Conservation (phyloP, 1,140 invertebrate genomes). For the Eupeodes corollae region DNA sequence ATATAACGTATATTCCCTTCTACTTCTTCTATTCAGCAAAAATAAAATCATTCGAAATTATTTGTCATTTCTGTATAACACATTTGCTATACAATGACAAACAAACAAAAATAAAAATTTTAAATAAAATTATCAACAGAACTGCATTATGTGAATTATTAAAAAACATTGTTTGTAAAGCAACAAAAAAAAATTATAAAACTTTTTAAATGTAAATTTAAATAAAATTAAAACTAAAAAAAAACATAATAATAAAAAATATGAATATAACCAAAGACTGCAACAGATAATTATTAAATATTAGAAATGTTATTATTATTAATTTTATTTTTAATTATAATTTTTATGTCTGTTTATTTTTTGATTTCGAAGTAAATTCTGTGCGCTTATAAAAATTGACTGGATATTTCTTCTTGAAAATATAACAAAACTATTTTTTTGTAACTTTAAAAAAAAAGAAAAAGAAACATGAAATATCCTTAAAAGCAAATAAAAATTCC, state of each 20-base stretch:
- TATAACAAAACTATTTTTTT: neutral
- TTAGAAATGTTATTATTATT: constrained; percentile 35
- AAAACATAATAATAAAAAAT: constrained; percentile 4
- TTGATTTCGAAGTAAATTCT: too few species aligned
- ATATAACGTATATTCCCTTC: too few species aligned
- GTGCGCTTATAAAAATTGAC: too few species aligned
- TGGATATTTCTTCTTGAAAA: too few species aligned
- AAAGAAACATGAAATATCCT: neutral
- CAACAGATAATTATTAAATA: constrained; percentile 40
- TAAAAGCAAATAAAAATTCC: neutral
- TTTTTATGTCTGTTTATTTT: neutral
- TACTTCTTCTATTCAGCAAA: neutral
- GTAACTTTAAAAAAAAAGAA: too few species aligned
- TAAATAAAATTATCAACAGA: neutral
- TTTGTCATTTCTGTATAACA: neutral
- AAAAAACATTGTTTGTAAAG: constrained; percentile 1
- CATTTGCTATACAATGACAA: neutral
- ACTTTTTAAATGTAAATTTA: constrained; percentile 2
- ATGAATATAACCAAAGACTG: constrained; percentile 40
- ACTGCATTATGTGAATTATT: neutral
- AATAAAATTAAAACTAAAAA: constrained; percentile 9
- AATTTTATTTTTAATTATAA: constrained; percentile 2
- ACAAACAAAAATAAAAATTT: too few species aligned
- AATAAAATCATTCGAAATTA: neutral
- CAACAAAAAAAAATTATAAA: constrained; percentile 7